These are phyloP conservation scores for Galerucella pusilla DNA, from an alignment of 2,888 invertebrate species.

Conservation along the genomic window DNA sequence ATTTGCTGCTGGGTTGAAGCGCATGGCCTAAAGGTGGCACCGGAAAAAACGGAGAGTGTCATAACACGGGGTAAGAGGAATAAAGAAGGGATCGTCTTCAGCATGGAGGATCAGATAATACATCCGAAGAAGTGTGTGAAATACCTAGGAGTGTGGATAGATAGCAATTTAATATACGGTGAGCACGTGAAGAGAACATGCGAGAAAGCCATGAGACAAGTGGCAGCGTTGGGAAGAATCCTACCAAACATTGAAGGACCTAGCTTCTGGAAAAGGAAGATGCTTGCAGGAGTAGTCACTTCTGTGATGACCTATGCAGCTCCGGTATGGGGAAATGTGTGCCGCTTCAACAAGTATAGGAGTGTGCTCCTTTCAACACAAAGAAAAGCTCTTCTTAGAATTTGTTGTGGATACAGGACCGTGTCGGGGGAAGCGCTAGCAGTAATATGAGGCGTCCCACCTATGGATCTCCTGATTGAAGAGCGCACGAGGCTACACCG, in stretches of 20 bases:
- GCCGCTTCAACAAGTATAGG: constrained; percentile 8
- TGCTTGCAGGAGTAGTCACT: constrained; percentile 17
- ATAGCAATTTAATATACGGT: constrained; percentile 1
- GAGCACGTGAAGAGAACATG: background rate
- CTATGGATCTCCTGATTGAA: constrained; percentile 24
- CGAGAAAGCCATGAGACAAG: constrained; percentile 15
- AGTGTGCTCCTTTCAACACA: constrained; percentile 12
- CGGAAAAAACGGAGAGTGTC: too few species aligned
- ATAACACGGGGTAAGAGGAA: too few species aligned
- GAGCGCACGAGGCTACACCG: constrained; percentile 27
- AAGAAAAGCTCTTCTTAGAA: constrained; percentile 17
- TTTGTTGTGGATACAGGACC: constrained; percentile 26
- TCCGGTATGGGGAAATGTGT: constrained; percentile 24
- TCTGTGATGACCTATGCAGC: constrained; percentile 30
- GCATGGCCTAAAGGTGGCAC: too few species aligned
- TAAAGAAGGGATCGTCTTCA: too few species aligned
- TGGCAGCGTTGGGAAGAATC: constrained; percentile 8
- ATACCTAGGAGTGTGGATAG: constrained; percentile 16
- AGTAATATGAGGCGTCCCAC: constrained; percentile 23
- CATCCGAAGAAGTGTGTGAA: too few species aligned
- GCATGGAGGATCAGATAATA: too few species aligned
- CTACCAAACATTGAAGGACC: constrained; percentile 28
- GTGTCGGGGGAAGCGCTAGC: constrained; percentile 21
- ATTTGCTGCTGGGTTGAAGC: too few species aligned
- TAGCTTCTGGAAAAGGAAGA: constrained; percentile 2